phyloP scores from a whole-genome alignment of 2,113 vertebrate genomes.

The Osmerus eperlanus region DNA sequence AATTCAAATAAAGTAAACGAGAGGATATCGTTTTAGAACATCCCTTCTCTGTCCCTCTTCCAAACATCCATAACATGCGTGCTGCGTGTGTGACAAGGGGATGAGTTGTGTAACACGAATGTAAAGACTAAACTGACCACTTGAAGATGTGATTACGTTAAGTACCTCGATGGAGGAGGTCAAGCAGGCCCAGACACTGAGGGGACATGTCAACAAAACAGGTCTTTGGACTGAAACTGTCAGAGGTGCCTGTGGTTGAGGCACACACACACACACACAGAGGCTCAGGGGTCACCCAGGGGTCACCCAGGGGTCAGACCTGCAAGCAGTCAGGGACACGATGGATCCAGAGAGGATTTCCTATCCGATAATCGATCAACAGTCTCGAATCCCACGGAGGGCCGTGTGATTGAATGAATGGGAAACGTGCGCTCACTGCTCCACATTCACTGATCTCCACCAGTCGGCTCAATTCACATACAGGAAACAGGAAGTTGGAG shows the following conservation, averaged over 20 bases:
- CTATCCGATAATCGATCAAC: too few species aligned
- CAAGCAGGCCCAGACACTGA: constrained; percentile 34
- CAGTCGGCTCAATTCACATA: too few species aligned
- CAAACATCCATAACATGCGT: constrained; percentile 5
- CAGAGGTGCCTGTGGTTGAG: constrained; percentile 32
- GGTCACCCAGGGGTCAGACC: too few species aligned
- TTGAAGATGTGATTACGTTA: constrained; percentile 35
- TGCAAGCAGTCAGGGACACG: too few species aligned
- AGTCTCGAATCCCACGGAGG: too few species aligned
- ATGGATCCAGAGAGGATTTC: too few species aligned
- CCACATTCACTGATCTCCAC: too few species aligned
- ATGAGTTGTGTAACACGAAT: constrained; percentile 37
- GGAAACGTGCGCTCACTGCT: too few species aligned
- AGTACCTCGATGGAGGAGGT: constrained; percentile 24
- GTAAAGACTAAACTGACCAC: constrained; percentile 32
- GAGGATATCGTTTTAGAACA: background rate
- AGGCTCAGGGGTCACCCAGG: too few species aligned
- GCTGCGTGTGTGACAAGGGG: constrained; percentile 7
- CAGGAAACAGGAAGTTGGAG: too few species aligned
- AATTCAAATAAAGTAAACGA: background rate
- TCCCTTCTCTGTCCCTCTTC: background rate
- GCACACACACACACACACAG: too few species aligned
- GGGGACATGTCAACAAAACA: constrained; percentile 46
- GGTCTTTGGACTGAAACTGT: constrained; percentile 54
- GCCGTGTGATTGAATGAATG: too few species aligned